phyloP scores from a whole-genome alignment of 2,113 vertebrate species.

The Australoheros scitulus region DNA sequence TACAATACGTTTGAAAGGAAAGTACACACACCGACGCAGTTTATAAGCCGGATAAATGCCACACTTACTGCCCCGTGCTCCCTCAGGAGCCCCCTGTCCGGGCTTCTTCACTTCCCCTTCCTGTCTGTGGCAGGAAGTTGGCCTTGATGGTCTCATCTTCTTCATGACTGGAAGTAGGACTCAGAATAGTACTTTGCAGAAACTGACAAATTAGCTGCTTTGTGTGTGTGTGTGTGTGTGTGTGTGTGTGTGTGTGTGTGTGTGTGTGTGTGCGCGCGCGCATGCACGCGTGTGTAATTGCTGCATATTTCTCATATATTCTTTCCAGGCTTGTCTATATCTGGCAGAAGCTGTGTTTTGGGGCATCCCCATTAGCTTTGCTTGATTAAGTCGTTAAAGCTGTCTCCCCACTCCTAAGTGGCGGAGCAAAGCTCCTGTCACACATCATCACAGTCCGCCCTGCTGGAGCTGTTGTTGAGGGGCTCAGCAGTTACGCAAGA shows the following conservation, averaged over 20 bases:
- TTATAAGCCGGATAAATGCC: constrained; percentile 32
- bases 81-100: constrained; percentile 33
- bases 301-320: constrained; percentile 35
- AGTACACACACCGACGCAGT: background rate
- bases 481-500: constrained; percentile 42
- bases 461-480: constrained; percentile 45
- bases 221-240: background rate
- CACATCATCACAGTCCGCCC: constrained; percentile 52
- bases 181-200: constrained; percentile 21
- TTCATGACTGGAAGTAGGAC: constrained; percentile 27
- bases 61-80: constrained; percentile 21
- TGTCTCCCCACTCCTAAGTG: constrained; percentile 49
- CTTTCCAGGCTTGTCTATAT: constrained; percentile 41
- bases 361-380: constrained; percentile 37
- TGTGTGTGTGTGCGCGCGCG: background rate
- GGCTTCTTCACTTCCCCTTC: constrained; percentile 62
- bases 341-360: constrained; percentile 52
- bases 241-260: background rate
- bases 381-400: constrained; percentile 68
- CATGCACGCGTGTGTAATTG: background rate
- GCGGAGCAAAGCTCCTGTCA: constrained; percentile 61
- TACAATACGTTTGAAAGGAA: constrained; percentile 23
- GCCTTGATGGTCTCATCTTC: constrained; percentile 34
- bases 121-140: constrained; percentile 62
- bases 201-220: background rate